Evolutionary conservation across 2,888 invertebrate genomes (phyloP).

Genomic region (Nematopogon swammerdamellus): DNA sequence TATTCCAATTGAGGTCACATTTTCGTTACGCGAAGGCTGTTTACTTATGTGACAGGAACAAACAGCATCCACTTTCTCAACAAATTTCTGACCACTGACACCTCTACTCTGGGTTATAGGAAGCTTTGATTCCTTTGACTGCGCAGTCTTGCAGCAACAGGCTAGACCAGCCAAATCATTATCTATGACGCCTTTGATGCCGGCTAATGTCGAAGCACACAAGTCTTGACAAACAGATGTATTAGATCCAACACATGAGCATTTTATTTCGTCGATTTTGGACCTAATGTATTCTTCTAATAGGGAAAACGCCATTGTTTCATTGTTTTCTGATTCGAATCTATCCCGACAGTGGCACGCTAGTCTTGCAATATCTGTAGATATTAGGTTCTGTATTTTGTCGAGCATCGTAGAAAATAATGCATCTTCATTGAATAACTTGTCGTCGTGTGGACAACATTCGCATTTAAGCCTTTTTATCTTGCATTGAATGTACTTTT

Average conservation of each 20-base stretch:
- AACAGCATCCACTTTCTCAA: conserved; percentile 12
- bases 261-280: conserved; percentile 36
- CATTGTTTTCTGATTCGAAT: conserved; percentile 22
- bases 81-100: conserved; percentile 5
- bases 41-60: background rate
- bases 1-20: background rate
- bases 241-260: conserved; percentile 19
- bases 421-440: conserved; percentile 26
- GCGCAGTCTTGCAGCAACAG: conserved; percentile 22
- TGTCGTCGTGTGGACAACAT: conserved; percentile 22
- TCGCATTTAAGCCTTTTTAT: conserved; percentile 22
- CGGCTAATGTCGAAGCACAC: conserved; percentile 14
- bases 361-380: conserved; percentile 23
- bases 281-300: conserved; percentile 42
- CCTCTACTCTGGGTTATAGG: background rate
- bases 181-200: conserved; percentile 25
- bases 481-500: conserved; percentile 32
- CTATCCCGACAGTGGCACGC: conserved; percentile 23
- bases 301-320: conserved; percentile 36
- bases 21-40: background rate
- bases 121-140: conserved; percentile 10
- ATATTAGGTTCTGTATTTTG: conserved; percentile 33
- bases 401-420: conserved; percentile 25
- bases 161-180: conserved; percentile 37
- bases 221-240: conserved; percentile 19